Percentiles rank a stretch among this genome's conserved stretches.
Conservation (phyloP, 1,140 invertebrate species). For the Apolygus lucorum region DNA sequence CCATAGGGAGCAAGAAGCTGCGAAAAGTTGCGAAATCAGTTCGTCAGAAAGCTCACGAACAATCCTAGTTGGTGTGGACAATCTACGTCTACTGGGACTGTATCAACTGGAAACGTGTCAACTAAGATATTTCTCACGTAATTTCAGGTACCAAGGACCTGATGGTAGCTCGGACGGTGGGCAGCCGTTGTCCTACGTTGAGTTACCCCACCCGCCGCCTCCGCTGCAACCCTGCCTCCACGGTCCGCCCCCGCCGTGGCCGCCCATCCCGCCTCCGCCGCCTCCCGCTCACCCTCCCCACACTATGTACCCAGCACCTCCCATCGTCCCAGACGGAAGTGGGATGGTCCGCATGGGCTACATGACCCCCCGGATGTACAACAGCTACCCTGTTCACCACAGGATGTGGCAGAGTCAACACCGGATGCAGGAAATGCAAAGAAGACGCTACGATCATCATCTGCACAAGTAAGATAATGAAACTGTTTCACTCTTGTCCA, state of each 20-base stretch:
- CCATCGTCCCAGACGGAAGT: conserved; percentile 18
- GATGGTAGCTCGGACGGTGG: conserved; percentile 36
- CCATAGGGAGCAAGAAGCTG: too few species aligned
- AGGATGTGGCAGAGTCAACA: conserved; percentile 64
- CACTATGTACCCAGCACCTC: conserved; percentile 16
- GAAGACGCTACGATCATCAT: conserved; percentile 47
- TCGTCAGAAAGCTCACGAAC: too few species aligned
- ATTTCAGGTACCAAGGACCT: conserved; percentile 30
- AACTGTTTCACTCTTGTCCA: too few species aligned
- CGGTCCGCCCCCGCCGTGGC: conserved; percentile 37
- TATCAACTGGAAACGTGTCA: too few species aligned
- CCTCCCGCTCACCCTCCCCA: conserved; percentile 26
- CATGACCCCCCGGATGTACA: conserved; percentile 46
- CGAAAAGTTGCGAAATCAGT: too few species aligned
- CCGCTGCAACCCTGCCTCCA: conserved; percentile 34
- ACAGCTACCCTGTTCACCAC: conserved; percentile 50
- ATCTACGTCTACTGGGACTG: too few species aligned
- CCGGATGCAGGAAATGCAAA: conserved; percentile 56
- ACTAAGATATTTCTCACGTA: too few species aligned
- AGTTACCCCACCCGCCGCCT: conserved; percentile 23
- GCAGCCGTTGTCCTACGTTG: conserved; percentile 30
- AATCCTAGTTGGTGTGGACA: too few species aligned
- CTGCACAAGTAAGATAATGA: conserved; percentile 38
- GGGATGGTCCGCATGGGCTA: conserved; percentile 23
- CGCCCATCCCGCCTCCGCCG: conserved; percentile 36